phyloP scores from a whole-genome alignment of 2,113 vertebrate species.

The Notiomystis cincta region DNA sequence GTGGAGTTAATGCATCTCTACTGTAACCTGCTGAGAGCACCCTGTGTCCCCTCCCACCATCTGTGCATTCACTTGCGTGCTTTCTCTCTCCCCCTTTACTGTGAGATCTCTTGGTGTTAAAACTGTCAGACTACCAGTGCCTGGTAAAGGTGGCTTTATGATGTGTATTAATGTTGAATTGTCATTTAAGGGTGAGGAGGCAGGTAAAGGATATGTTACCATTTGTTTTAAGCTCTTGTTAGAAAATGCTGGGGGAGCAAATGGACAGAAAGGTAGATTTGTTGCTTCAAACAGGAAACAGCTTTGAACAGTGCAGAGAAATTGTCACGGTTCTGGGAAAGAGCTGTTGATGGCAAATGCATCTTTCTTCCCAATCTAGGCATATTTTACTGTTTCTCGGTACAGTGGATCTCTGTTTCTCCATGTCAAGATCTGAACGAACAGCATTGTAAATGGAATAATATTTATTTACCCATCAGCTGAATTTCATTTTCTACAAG shows the following conservation, averaged over 20 bases:
- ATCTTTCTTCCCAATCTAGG: background rate
- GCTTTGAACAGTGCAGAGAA: background rate
- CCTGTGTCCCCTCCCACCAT: slow-evolving; percentile 76
- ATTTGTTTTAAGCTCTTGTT: background rate
- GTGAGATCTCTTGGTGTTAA: slow-evolving; percentile 64
- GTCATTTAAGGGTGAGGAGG: slow-evolving; percentile 32
- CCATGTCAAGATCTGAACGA: background rate
- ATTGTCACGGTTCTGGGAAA: background rate
- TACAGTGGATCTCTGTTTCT: background rate
- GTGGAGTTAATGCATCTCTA: slow-evolving; percentile 80
- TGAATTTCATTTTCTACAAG: background rate
- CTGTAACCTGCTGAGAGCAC: slow-evolving; percentile 80
- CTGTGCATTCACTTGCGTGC: slow-evolving; percentile 68
- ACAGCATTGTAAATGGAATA: background rate
- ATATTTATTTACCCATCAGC: background rate
- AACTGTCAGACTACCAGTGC: slow-evolving; percentile 39
- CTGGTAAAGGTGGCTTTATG: slow-evolving; percentile 64
- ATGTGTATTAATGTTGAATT: slow-evolving; percentile 45
- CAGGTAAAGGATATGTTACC: background rate
- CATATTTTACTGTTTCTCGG: background rate
- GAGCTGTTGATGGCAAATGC: background rate
- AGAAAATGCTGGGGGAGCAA: slow-evolving; percentile 24
- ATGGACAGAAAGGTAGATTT: background rate
- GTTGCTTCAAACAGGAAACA: background rate
- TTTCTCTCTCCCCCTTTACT: slow-evolving; percentile 32